Conservation (phyloP, 2,113 vertebrate species). For the Thamnophis sirtalis region DNA sequence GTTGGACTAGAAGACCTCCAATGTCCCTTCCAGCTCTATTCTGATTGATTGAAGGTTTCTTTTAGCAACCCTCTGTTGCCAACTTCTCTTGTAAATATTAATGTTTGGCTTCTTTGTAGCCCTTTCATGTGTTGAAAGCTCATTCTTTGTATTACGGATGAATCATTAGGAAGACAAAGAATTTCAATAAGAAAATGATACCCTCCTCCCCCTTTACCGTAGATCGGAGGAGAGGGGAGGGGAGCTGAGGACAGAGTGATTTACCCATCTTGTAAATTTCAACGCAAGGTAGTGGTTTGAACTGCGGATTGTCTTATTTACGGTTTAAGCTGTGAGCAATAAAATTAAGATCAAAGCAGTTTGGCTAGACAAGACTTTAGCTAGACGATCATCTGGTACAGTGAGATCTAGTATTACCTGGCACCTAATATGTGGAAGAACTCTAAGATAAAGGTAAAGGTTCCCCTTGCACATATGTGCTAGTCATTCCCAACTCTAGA, state of each 20-base stretch:
- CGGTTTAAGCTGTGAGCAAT: not conserved
- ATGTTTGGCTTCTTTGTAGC: not conserved
- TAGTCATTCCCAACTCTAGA: too few relatives aligned
- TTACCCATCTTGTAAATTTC: not conserved
- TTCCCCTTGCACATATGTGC: too few relatives aligned
- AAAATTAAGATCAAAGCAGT: not conserved
- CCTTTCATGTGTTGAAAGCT: not conserved
- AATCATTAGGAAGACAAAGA: not conserved
- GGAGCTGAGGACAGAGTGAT: not conserved
- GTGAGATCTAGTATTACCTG: not conserved
- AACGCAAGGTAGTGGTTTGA: not conserved
- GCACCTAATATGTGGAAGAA: not conserved
- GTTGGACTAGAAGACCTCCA: too few relatives aligned
- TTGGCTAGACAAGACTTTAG: not conserved
- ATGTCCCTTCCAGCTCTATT: too few relatives aligned
- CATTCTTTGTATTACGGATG: not conserved
- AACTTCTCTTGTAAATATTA: not conserved
- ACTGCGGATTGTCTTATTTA: not conserved
- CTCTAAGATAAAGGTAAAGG: too few relatives aligned
- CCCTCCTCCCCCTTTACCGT: not conserved
- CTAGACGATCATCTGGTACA: not conserved
- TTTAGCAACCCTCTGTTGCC: not conserved
- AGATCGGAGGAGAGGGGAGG: not conserved
- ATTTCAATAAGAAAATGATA: not conserved
- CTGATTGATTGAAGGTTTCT: not conserved